Base-by-base conservation (phyloP, 2,888 invertebrate genomes). In the Ochlodes sylvanus region DNA sequence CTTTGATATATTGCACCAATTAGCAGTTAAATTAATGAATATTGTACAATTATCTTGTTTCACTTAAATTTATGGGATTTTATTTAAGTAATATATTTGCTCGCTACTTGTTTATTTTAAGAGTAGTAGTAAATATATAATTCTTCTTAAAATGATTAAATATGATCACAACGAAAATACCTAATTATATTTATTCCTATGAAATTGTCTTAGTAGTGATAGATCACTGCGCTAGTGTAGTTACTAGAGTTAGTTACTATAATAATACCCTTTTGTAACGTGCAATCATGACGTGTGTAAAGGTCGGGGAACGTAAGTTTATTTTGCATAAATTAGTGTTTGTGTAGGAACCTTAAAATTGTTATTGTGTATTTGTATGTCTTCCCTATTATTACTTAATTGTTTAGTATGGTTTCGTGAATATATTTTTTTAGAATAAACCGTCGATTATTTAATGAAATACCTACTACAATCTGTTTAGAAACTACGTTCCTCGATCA, bases 1-100 rank as follows among this genome's bases (percentile, higher is more conserved):
- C 34, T 50, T 61, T 34, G 50, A 61, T 61, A 34, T 50, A 61
- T 50, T 47, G 61, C 62, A 62, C 50, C 34, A 17, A 61, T 47
- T 47, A 47, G 60, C 34, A 32, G 47, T 38, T 47, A 10, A 47
- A 47, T 60, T 52, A 52, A 57, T 38, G 10, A 12, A 19, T 57
- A 10, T 57, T 38, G n/a, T 57, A 57, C 1, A 4, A 12, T 41
- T 14, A 50, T 50, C 50, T 50, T 19, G 19, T 19, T 50, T 10
- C 19, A 50, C n/a, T 17, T 50, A 10, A 50, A 19, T 2, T 21
- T 38, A 9, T 38, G 34, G 2, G 15, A 38, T 17, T 32, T 56
- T 56, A 15, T 15, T 17, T 7, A 38, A 17, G 2, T 38, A 34
- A 17, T 55, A 9, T 17, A 56, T 56, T 56, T 56, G 17, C 34